Conservation (phyloP, 2,888 invertebrate genomes). For the Platycheirus rosarum region DNA sequence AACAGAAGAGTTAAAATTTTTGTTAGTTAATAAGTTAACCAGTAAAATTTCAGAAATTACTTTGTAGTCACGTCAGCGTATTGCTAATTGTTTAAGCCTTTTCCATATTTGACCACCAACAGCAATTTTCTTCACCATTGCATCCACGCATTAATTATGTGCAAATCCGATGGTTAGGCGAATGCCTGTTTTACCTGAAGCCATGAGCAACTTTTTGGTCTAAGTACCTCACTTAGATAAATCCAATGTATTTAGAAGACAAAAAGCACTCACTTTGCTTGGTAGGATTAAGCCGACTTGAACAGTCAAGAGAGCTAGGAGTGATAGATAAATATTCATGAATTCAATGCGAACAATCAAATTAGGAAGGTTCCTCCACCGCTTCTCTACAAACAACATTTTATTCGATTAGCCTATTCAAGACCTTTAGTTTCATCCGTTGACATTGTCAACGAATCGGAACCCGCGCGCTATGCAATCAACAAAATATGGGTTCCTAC, state of each 20-base stretch:
- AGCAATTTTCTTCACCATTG: constrained; percentile 46
- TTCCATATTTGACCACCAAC: constrained; percentile 47
- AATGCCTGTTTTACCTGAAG: constrained; percentile 18
- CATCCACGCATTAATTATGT: constrained; percentile 36
- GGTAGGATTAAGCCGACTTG: constrained; percentile 55
- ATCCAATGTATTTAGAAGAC: constrained; percentile 17
- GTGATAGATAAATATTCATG: constrained; percentile 67
- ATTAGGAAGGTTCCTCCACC: constrained; percentile 9
- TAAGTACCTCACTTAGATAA: constrained; percentile 61
- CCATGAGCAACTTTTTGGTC: constrained; percentile 34
- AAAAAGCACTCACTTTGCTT: constrained; percentile 39
- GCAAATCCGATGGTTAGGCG: constrained; percentile 5
- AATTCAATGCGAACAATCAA: constrained; percentile 55
- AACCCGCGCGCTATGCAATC: constrained; percentile 66
- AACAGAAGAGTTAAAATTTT: too few species aligned
- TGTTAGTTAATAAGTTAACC: too few species aligned
- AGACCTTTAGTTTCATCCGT: constrained; percentile 35
- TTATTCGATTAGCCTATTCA: constrained; percentile 59
- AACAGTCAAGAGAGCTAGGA: neutral
- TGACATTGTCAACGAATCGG: constrained; percentile 70
- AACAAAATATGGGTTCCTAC: constrained; percentile 60
- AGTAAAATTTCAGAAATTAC: too few species aligned
- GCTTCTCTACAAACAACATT: constrained; percentile 24
- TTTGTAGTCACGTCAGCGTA: too few species aligned
- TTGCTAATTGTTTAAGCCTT: too few species aligned